Evolutionary conservation across 2,888 invertebrate species (phyloP).

Genomic region (Rambutsinella grinnellia): DNA sequence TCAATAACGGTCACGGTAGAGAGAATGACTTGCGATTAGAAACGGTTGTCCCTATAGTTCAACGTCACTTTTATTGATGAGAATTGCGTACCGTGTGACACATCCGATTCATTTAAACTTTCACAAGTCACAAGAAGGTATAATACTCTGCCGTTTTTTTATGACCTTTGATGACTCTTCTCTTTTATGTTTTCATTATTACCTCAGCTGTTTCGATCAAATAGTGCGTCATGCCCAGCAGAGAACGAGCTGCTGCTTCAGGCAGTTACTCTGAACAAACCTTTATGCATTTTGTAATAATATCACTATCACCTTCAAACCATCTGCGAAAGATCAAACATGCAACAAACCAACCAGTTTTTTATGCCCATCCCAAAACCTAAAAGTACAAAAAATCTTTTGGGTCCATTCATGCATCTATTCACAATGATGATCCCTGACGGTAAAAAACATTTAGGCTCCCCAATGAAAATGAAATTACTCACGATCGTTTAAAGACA

Average conservation of each 20-base stretch:
- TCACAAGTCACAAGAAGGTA: slow-evolving; percentile 14
- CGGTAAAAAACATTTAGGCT: slow-evolving; percentile 27
- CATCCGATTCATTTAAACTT: slow-evolving; percentile 1
- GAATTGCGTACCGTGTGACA: slow-evolving; percentile 13
- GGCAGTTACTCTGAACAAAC: no score
- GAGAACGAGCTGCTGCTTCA: no score
- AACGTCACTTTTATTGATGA: neutral
- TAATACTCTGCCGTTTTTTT: slow-evolving; percentile 6
- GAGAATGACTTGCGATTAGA: slow-evolving; percentile 26
- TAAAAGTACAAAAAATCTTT: neutral
- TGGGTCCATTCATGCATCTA: slow-evolving; percentile 12
- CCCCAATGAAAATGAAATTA: slow-evolving; percentile 39
- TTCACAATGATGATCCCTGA: slow-evolving; percentile 19
- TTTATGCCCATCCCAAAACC: slow-evolving; percentile 39
- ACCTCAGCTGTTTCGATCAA: no score
- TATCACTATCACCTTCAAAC: no score
- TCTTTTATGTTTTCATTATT: no score
- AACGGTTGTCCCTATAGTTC: no score
- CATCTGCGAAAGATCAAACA: no score
- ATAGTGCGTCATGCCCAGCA: no score
- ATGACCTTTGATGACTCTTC: slow-evolving; percentile 24
- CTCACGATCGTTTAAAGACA: slow-evolving; percentile 42
- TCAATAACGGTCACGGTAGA: no score
- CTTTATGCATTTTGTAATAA: no score
- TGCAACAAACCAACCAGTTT: slow-evolving; percentile 44